A percentile compares a stretch with the other conserved stretches of the same genome.
These are phyloP conservation scores for Caloenas nicobarica DNA, from an alignment of 2,113 vertebrate genomes.

Conservation along the genomic window DNA sequence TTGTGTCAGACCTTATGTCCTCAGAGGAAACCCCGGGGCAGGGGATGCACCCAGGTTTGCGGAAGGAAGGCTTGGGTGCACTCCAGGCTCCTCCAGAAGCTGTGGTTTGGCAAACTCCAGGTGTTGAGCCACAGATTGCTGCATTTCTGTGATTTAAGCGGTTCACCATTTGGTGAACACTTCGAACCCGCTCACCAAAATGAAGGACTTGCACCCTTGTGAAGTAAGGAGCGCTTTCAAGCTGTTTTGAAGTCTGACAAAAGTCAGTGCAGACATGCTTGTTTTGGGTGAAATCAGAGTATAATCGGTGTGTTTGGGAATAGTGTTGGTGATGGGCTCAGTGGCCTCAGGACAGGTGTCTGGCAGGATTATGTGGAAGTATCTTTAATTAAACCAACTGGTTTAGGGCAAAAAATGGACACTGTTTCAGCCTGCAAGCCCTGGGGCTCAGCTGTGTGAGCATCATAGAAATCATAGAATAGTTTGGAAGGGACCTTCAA, in stretches of 20 bases:
- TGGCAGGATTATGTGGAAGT: neutral
- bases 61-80: neutral
- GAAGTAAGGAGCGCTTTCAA: rapidly evolving
- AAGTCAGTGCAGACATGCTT: neutral
- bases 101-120: neutral
- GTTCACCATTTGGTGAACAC: neutral
- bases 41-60: neutral
- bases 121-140: neutral
- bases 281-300: neutral
- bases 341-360: neutral
- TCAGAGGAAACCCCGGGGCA: neutral
- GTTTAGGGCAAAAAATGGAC: neutral
- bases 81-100: neutral
- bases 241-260: neutral
- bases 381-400: neutral
- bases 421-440: neutral
- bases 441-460: neutral
- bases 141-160: neutral
- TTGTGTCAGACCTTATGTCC: neutral
- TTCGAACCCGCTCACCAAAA: neutral
- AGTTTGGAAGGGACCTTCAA: too few species aligned
- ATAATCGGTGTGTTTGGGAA: neutral
- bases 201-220: neutral
- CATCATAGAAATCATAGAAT: too few species aligned
- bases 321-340: rapidly evolving